Percentiles rank a stretch among this genome's conserved stretches.
Evolutionary conservation across 2,888 invertebrate genomes (phyloP).

Genomic region (Tanypteryx hageni): DNA sequence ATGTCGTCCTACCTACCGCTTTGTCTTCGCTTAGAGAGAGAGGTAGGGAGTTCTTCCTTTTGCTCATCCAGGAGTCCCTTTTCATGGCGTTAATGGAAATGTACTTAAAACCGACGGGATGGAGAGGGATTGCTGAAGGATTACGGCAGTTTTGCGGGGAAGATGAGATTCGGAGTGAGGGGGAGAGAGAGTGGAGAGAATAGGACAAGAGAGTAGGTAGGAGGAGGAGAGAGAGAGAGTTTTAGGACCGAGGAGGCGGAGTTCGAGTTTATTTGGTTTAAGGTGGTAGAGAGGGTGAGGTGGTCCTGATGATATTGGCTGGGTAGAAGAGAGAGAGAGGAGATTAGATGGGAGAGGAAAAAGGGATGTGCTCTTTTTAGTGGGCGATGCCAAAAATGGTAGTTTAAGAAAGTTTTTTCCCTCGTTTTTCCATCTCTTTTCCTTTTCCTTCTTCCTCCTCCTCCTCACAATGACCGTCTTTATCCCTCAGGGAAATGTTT

Average conservation of each 20-base stretch:
- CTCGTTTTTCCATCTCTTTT: background rate
- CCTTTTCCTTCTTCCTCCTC: background rate
- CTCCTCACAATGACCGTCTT: conserved; percentile 1
- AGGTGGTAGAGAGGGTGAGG: background rate
- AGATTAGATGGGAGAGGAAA: conserved; percentile 36
- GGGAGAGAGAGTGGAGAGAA: background rate
- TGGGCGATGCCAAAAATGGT: conserved; percentile 23
- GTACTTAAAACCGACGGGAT: conserved; percentile 51
- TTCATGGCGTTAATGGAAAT: conserved; percentile 58
- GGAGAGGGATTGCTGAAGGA: conserved; percentile 53
- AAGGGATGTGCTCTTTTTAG: background rate
- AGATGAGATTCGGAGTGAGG: background rate
- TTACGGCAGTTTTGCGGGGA: conserved; percentile 33
- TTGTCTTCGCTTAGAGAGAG: conserved; percentile 15
- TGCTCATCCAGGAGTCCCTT: background rate
- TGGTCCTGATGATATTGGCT: conserved; percentile 45
- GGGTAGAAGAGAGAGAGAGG: background rate
- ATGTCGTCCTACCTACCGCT: conserved; percentile 17
- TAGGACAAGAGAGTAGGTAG: background rate
- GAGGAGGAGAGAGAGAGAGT: background rate
- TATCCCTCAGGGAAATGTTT: conserved; percentile 51
- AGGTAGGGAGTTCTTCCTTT: conserved; percentile 16
- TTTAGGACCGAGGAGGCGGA: background rate
- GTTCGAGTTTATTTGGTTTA: background rate
- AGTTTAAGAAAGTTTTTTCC: conserved; percentile 11